Conservation (phyloP, 2,113 vertebrate genomes). For the Leptocoma aspasia region DNA sequence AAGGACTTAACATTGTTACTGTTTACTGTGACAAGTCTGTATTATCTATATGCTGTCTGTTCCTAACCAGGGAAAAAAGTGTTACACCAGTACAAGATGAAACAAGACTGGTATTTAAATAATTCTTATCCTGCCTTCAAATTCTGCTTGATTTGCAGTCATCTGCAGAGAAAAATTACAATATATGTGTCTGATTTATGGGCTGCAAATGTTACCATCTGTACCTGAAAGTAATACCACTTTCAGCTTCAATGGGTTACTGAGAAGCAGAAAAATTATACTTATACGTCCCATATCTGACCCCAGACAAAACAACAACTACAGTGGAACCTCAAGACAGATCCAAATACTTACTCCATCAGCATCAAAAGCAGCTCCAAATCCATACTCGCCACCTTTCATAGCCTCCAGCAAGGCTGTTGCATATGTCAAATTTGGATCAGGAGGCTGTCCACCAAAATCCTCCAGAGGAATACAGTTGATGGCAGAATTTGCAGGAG, state of each 20-base stretch:
- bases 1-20: background rate
- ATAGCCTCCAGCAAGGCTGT: slow-evolving; percentile 90
- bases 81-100: background rate
- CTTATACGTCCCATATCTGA: background rate
- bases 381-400: slow-evolving; percentile 95
- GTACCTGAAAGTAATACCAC: background rate
- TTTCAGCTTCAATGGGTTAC: background rate
- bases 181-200: background rate
- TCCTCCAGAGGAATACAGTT: slow-evolving; percentile 96
- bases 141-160: background rate
- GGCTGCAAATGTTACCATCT: background rate
- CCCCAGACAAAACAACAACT: background rate
- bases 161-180: background rate
- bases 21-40: background rate
- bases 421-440: slow-evolving; percentile 92
- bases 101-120: background rate
- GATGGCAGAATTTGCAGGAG: slow-evolving; percentile 95
- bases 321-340: background rate
- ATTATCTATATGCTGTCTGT: background rate
- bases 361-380: slow-evolving; percentile 96
- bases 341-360: slow-evolving; percentile 85
- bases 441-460: slow-evolving; percentile 92
- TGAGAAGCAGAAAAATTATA: background rate
- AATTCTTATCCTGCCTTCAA: background rate
- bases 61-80: background rate